Percentiles rank a stretch among this genome's conserved stretches.
Conservation (phyloP, 2,113 vertebrate genomes). For the Turdus rufiventris region DNA sequence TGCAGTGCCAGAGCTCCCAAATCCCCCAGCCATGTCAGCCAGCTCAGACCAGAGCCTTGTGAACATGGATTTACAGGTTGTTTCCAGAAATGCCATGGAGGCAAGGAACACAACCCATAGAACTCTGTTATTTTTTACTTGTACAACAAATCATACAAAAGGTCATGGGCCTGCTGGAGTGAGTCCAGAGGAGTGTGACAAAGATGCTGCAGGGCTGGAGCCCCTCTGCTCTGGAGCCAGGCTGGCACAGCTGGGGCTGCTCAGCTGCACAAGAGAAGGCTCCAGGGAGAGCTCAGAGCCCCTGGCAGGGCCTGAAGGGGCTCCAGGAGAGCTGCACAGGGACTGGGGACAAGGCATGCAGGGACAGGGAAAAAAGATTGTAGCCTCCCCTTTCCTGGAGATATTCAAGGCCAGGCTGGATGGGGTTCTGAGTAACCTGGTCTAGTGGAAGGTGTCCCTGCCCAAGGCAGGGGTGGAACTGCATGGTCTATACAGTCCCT, state of each 20-base stretch:
- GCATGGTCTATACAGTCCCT: not conserved
- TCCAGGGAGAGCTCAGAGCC: not conserved
- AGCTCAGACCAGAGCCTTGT: not conserved
- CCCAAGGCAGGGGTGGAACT: not conserved
- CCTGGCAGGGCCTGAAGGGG: not conserved
- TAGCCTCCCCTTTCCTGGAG: not conserved
- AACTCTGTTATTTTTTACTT: not conserved
- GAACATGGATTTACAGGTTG: not conserved
- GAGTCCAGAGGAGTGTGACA: not conserved
- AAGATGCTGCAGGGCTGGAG: not conserved
- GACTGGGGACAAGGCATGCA: accelerated
- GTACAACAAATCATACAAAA: not conserved
- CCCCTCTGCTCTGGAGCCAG: not conserved
- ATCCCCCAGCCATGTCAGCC: accelerated
- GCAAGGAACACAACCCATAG: not conserved
- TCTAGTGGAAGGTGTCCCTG: not conserved
- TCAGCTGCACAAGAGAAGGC: not conserved
- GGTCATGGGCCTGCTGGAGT: not conserved
- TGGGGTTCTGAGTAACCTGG: not conserved
- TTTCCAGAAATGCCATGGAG: not conserved
- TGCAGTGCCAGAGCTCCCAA: accelerated
- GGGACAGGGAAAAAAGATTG: not conserved
- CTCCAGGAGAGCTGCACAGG: not conserved
- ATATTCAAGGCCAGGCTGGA: not conserved
- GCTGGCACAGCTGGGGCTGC: accelerated